Percentiles rank a stretch among this genome's conserved stretches.
Conservation (phyloP, 2,797 vertebrate species). For the Schizothorax lantsangensis region DNA sequence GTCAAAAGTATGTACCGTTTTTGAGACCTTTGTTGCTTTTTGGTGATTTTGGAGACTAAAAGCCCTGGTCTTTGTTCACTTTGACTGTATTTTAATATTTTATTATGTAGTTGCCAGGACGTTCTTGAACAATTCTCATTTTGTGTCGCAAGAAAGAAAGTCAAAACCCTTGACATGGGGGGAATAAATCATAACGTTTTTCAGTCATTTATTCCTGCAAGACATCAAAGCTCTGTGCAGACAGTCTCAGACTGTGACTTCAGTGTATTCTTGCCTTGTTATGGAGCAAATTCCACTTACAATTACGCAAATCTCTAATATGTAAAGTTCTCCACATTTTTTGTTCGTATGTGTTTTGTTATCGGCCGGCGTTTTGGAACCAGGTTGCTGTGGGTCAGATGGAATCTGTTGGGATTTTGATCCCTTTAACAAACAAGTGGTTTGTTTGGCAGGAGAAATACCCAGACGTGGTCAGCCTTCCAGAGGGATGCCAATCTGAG, state of each 20-base stretch:
- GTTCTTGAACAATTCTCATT: background rate
- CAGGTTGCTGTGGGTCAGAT: conserved; percentile 5
- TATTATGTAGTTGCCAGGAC: background rate
- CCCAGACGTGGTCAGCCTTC: conserved; percentile 79
- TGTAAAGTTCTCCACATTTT: background rate
- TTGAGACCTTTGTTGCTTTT: background rate
- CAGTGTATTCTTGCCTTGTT: background rate
- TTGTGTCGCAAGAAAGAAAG: background rate
- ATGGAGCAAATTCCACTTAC: background rate
- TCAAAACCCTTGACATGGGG: background rate
- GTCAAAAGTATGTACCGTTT: background rate
- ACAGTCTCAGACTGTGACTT: conserved; percentile 23
- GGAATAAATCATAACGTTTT: background rate
- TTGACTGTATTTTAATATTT: background rate
- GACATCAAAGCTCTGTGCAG: background rate
- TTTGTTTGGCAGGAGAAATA: conserved; percentile 81
- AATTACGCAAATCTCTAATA: background rate
- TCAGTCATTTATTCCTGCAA: background rate
- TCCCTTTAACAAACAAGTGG: background rate
- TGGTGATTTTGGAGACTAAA: background rate
- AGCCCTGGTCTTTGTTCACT: background rate
- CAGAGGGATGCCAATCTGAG: conserved; percentile 79
- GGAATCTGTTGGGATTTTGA: conserved; percentile 6
- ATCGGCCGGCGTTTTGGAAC: background rate
- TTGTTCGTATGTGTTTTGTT: background rate